Base-by-base conservation (phyloP, 2,797 vertebrate species). In the Geotrypetes seraphini region DNA sequence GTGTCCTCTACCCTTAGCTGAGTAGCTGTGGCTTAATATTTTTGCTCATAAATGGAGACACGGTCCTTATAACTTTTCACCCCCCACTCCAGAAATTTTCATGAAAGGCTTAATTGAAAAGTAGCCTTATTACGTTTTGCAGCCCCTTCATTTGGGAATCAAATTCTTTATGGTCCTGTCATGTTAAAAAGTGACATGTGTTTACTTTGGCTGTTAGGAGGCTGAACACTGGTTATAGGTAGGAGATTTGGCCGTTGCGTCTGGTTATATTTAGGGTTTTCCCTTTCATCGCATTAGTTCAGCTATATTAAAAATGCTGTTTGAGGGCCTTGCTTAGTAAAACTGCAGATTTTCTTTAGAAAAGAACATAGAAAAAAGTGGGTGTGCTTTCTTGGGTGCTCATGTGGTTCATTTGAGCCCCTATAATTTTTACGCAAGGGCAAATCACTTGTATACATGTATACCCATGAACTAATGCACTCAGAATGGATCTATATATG, bases 231-330 rank as follows among this genome's bases (percentile, higher is more conserved):
- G 62, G 55, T 64, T 70, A 56, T 71, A 75, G 69, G 73, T 75
- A 73, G 71, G 73, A 77, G 58, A 69, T 58, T 33, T 14, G 45
- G 60, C 53, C 71, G 60, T 75, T 73, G 77, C 66, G 68, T 66
- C 73, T 69, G 73, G 69, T 63, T 53, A 56, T 13, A 4, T 55
- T 71, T 62, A 75, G 54, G 77, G 71, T n/a, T 75, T 73, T 39
- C 32, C 64, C 71, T 73, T 77, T 75, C 69, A 73, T 69, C 66
- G 47, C 70, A 73, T 73, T 71, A 70, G 68, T 70, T 75, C 71
- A 71, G 69, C 71, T 70, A 71, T 63, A 53, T 42, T 59, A 28
- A 16, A 35, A 40, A 5, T 19, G 10, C 20, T 10, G 5, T 20
- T 22, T 1, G 3, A 63, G 53, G 51, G 55, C 60, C 25, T 6